phyloP scores from a whole-genome alignment of 2,113 vertebrate species.

The Arvicanthis niloticus region DNA sequence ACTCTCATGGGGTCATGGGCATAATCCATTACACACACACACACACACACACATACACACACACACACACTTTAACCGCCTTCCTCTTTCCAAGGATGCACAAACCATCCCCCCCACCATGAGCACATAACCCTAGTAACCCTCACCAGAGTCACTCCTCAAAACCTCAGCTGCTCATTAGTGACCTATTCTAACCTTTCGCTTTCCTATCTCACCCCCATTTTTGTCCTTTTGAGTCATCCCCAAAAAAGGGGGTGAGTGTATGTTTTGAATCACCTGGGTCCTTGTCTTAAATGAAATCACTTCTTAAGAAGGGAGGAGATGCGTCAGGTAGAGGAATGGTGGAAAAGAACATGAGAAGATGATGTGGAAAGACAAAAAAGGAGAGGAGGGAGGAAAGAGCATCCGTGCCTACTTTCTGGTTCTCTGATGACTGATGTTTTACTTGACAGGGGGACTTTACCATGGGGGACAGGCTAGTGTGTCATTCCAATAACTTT shows the following conservation, averaged over 20 bases:
- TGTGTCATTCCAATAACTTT: background rate
- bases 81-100: background rate
- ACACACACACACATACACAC: background rate
- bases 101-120: background rate
- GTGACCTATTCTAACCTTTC: background rate
- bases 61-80: background rate
- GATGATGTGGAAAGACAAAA: accelerated
- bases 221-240: slow-evolving; percentile 64
- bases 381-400: background rate
- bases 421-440: background rate
- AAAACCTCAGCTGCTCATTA: background rate
- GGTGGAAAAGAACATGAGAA: background rate
- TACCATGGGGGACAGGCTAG: accelerated
- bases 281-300: slow-evolving; percentile 73
- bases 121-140: background rate
- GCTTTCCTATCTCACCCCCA: slow-evolving; percentile 57
- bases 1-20: accelerated
- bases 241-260: slow-evolving; percentile 62
- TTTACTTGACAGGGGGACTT: background rate
- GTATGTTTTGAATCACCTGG: slow-evolving; percentile 72
- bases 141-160: background rate
- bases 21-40: background rate
- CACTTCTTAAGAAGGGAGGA: slow-evolving; percentile 68
- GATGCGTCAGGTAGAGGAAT: no score
- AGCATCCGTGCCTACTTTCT: background rate